These are phyloP conservation scores for Rhyzopertha dominica DNA, from an alignment of 1,140 invertebrate genomes.

Conservation along the genomic window DNA sequence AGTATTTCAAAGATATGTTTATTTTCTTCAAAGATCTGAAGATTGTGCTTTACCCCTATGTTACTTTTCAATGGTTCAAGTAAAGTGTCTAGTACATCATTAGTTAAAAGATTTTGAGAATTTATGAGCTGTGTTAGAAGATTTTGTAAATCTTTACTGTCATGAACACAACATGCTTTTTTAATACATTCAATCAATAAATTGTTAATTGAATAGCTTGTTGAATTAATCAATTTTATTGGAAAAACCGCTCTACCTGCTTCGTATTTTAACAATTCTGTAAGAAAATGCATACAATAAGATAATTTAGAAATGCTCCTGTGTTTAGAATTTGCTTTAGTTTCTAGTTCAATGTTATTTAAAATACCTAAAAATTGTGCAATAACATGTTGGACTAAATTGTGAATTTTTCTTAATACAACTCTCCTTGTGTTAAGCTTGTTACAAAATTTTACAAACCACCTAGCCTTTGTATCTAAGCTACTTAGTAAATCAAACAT, in stretches of 20 bases:
- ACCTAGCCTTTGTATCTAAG: constrained; percentile 17
- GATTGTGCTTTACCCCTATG: too few species aligned
- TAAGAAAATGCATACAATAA: constrained; percentile 14
- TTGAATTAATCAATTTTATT: constrained; percentile 6
- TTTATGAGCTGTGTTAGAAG: too few species aligned
- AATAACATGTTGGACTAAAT: constrained; percentile 12
- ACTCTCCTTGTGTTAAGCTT: constrained; percentile 4
- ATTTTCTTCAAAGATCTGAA: too few species aligned
- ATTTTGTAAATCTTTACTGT: too few species aligned
- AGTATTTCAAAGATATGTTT: too few species aligned
- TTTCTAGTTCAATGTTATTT: constrained; percentile 6
- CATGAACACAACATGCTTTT: too few species aligned
- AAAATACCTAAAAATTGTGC: constrained; percentile 12
- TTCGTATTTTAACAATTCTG: constrained; percentile 14
- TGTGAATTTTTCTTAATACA: constrained; percentile 12
- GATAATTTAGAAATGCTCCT: constrained; percentile 1
- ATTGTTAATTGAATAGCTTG: constrained; percentile 1
- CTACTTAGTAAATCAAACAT: constrained; percentile 16
- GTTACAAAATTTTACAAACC: constrained; percentile 18
- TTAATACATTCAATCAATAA: too few species aligned
- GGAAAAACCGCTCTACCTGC: constrained; percentile 2
- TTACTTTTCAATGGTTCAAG: too few species aligned
- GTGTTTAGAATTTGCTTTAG: background rate
- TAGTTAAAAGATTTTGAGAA: too few species aligned
- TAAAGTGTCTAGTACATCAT: too few species aligned